phyloP scores from a whole-genome alignment of 2,113 vertebrate genomes.

The human region DNA sequence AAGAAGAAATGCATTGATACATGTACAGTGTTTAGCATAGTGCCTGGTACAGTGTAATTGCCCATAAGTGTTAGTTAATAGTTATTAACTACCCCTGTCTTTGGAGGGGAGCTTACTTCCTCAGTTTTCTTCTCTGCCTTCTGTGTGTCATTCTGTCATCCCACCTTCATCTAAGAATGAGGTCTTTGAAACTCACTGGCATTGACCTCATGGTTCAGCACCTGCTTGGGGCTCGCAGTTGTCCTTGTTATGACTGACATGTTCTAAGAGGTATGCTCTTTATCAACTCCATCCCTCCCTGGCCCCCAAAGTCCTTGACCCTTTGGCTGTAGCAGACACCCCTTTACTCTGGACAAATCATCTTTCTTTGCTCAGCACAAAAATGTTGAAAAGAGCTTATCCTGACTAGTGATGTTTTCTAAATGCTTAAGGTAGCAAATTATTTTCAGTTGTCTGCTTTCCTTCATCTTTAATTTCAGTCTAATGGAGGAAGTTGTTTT shows the following conservation, averaged over 20 bases:
- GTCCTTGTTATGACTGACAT: not conserved
- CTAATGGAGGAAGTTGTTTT: not conserved
- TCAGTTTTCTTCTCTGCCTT: not conserved
- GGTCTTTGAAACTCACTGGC: accelerated
- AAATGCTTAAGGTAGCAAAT: not conserved
- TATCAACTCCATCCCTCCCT: not conserved
- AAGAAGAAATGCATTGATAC: not conserved
- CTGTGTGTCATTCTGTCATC: not conserved
- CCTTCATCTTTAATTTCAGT: not conserved
- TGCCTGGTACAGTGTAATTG: not conserved
- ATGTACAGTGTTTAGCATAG: not conserved
- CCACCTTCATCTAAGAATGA: not conserved
- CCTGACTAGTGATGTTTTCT: not conserved
- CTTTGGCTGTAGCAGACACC: not conserved
- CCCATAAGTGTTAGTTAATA: not conserved
- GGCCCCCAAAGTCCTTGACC: not conserved
- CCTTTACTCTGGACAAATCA: not conserved
- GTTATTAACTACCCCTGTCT: not conserved
- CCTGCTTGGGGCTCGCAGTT: not conserved
- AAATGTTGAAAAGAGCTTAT: not conserved
- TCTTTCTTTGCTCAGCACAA: not conserved
- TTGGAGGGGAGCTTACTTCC: not conserved
- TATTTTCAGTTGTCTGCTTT: not conserved
- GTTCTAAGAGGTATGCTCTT: not conserved
- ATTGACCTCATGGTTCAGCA: not conserved